A percentile compares a stretch with the other conserved stretches of the same genome.
phyloP scores from a whole-genome alignment of 2,888 invertebrate genomes.

The Criorhina ranunculi region DNA sequence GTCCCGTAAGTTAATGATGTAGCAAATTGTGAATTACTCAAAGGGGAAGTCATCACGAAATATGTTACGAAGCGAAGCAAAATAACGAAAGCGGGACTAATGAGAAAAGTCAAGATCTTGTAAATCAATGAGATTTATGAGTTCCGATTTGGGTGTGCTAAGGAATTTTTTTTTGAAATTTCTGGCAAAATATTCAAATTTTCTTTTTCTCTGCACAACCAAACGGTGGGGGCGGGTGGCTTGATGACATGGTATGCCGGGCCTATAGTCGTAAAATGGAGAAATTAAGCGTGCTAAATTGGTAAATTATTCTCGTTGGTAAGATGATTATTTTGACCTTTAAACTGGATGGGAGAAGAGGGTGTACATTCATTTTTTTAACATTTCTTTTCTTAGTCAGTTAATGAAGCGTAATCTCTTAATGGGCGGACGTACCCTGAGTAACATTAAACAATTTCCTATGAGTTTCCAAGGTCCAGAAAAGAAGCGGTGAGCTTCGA shows the following conservation, averaged over 20 bases:
- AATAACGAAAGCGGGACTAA: conserved; percentile 35
- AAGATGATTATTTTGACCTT: conserved; percentile 17
- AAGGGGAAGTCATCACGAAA: conserved; percentile 23
- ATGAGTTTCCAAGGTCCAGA: too few relatives aligned
- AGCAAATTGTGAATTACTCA: conserved; percentile 40
- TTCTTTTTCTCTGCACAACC: neutral
- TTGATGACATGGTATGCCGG: neutral
- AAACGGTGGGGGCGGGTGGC: neutral
- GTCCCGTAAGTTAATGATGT: conserved; percentile 48
- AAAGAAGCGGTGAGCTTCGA: too few relatives aligned
- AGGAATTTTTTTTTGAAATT: conserved; percentile 31
- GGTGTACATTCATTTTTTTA: neutral
- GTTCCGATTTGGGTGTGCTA: conserved; percentile 1
- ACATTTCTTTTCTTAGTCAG: too few relatives aligned
- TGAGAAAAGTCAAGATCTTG: conserved; percentile 50
- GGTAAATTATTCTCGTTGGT: conserved; percentile 1
- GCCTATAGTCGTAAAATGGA: conserved; percentile 1
- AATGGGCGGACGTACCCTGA: too few relatives aligned
- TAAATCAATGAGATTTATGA: conserved; percentile 62
- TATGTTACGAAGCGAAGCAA: conserved; percentile 30
- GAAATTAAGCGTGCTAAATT: neutral
- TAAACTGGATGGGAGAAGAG: neutral
- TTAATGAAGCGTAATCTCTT: too few relatives aligned
- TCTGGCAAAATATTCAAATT: conserved; percentile 35
- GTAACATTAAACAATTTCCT: too few relatives aligned